Percentiles rank a stretch among this genome's conserved stretches.
phyloP scores from a whole-genome alignment of 2,888 invertebrate species.

The Tachina grossa region DNA sequence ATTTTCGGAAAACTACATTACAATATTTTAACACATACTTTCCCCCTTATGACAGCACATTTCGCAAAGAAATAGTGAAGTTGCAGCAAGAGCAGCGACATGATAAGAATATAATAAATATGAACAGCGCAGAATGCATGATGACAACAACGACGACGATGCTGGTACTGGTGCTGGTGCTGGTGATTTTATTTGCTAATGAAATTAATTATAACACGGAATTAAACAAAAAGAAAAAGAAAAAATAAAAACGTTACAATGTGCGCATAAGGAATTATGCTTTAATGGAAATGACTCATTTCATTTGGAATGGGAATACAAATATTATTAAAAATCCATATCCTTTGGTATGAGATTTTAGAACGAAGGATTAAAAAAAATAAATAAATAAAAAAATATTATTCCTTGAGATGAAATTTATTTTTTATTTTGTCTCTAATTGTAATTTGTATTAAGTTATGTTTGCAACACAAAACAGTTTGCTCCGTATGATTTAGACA shows the following conservation, averaged over 20 bases:
- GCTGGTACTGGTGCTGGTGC: neutral
- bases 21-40: neutral
- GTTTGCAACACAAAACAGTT: conserved; percentile 49
- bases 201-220: conserved; percentile 69
- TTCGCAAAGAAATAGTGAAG: neutral
- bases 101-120: conserved; percentile 7
- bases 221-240: conserved; percentile 30
- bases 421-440: conserved; percentile 52
- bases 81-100: conserved; percentile 18
- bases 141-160: conserved; percentile 20
- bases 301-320: conserved; percentile 20
- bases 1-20: neutral
- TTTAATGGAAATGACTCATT: conserved; percentile 61
- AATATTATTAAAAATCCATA: conserved; percentile 12
- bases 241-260: conserved; percentile 13
- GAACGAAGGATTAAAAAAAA: conserved; percentile 41
- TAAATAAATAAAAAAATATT: conserved; percentile 16
- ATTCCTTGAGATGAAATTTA: conserved; percentile 11
- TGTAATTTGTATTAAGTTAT: conserved; percentile 52
- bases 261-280: conserved; percentile 36
- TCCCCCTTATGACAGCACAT: neutral
- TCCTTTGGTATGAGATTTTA: neutral
- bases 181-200: conserved; percentile 69
- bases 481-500: conserved; percentile 44
- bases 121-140: conserved; percentile 32